Percentiles rank a stretch among this genome's conserved stretches.
phyloP scores from a whole-genome alignment of 2,797 vertebrate species.

The Sebastes taczanowskii region DNA sequence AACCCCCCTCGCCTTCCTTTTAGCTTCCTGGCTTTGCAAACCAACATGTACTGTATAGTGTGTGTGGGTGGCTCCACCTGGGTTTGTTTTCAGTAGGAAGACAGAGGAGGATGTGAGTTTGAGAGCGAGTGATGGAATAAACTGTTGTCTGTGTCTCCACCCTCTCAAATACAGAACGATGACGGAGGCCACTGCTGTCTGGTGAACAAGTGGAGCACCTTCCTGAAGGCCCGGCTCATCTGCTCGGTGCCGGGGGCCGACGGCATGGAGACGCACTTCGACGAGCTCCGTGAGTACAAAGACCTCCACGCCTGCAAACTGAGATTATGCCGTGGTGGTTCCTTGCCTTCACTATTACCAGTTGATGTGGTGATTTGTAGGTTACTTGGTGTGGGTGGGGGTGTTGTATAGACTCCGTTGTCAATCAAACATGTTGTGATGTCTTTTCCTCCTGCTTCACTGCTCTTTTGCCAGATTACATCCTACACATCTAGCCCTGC shows the following conservation, averaged over 20 bases:
- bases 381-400: conserved; percentile 14
- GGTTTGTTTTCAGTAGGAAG: conserved; percentile 59
- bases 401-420: conserved; percentile 19
- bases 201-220: conserved; percentile 99
- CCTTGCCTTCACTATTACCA: neutral
- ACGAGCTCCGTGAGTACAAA: conserved; percentile 92
- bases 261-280: conserved; percentile 97
- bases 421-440: conserved; percentile 32
- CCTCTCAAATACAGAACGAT: conserved; percentile 85
- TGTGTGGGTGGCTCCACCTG: conserved; percentile 62
- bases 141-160: conserved; percentile 26
- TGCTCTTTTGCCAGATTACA: conserved; percentile 1
- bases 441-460: conserved; percentile 1
- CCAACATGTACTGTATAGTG: conserved; percentile 40
- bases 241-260: conserved; percentile 95
- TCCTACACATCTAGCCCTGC: conserved; percentile 1
- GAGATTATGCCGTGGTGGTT: neutral
- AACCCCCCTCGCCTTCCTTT: conserved; percentile 25
- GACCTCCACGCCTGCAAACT: neutral
- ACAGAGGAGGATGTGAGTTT: conserved; percentile 40
- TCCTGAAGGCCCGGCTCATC: conserved; percentile 96
- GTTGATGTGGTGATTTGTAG: conserved; percentile 3
- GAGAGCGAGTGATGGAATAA: conserved; percentile 43
- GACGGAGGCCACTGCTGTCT: conserved; percentile 97
- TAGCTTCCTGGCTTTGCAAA: conserved; percentile 50